Evolutionary conservation across 2,797 vertebrate genomes (phyloP).

Genomic region (Lacerta viridis): DNA sequence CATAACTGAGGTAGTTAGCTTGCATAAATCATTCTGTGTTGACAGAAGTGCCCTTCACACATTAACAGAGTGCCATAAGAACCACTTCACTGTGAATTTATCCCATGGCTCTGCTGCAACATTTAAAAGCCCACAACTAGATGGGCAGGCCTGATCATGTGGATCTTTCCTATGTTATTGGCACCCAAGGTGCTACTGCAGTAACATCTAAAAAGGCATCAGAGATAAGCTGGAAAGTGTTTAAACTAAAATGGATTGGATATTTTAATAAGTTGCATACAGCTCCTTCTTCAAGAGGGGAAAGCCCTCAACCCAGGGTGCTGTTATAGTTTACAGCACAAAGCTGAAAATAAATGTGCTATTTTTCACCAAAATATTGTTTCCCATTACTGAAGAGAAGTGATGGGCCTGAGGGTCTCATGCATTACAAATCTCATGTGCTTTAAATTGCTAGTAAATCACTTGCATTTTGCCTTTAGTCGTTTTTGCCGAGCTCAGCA

Average conservation of each 20-base stretch:
- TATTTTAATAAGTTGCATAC: slow-evolving; percentile 65
- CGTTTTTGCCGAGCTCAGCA: slow-evolving; percentile 89
- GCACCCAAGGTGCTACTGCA: neutral
- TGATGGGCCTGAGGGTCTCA: slow-evolving; percentile 79
- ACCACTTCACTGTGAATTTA: neutral
- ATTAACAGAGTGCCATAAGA: neutral
- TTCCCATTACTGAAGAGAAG: slow-evolving; percentile 82
- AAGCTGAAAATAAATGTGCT: slow-evolving; percentile 81
- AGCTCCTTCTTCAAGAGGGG: slow-evolving; percentile 50
- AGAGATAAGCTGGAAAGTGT: neutral
- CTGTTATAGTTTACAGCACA: slow-evolving; percentile 74
- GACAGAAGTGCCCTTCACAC: neutral
- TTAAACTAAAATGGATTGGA: neutral
- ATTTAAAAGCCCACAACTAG: neutral
- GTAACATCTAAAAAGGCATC: neutral
- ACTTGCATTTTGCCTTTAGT: slow-evolving; percentile 81
- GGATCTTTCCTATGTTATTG: neutral
- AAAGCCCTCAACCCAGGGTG: slow-evolving; percentile 61
- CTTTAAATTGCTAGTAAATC: slow-evolving; percentile 86
- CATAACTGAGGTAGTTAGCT: neutral
- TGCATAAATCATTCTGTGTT: neutral
- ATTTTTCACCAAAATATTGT: slow-evolving; percentile 84
- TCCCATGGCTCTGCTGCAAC: neutral
- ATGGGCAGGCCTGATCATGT: neutral
- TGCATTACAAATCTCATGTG: slow-evolving; percentile 85